Base-by-base conservation (phyloP, 2,888 invertebrate genomes). In the Plagiodera versicolora region DNA sequence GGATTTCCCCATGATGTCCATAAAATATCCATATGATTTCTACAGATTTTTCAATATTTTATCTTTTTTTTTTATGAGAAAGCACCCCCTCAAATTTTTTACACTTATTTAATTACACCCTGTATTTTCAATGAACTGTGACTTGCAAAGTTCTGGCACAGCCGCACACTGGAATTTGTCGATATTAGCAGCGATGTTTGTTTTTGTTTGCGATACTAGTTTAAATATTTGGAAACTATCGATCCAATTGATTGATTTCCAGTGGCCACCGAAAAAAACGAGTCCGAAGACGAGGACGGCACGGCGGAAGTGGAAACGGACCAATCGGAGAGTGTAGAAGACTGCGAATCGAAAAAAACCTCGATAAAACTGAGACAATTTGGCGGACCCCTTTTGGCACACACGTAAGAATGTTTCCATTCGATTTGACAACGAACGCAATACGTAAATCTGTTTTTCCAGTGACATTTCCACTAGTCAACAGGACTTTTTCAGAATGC, bases 401-500 rank as follows among this genome's bases (percentile, higher is more conserved):
- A 79, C 70, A 69, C 76, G 79, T 80, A 73, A 76, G 75, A 72
- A 32, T 52, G 11, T 9, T 46, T 54, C 4, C 10, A 10, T 39
- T 24, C 24, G 24, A 24, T 24, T n/a, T n/a, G n/a, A 24, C 24
- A 24, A 24, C 24, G n/a, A 39, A 14, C 11, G 39, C n/a, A 10
- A 14, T 14, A 39, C 39, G 24, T 11, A 47, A 35, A 47, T 30
- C 3, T 28, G 44, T 2, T 35, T 19, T 87, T 87, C 53, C 86
- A 94, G 94, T 79, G 92, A 93, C 84, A 87, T 92, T 78, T 94
- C 94, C 63, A 87, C 88, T 66, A 95, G 95, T 79, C 95, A 95
- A 81, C 87, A 92, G 77, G 93, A 95, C 78, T 95, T 95, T 83
- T 95, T 95, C 84, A 91, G 88, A 79, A 92, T 94, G 92, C 84